Evolutionary conservation across 2,113 vertebrate species (phyloP), one percentile per base, ranked within the genome.

Genomic region (Anhinga rufa): DNA sequence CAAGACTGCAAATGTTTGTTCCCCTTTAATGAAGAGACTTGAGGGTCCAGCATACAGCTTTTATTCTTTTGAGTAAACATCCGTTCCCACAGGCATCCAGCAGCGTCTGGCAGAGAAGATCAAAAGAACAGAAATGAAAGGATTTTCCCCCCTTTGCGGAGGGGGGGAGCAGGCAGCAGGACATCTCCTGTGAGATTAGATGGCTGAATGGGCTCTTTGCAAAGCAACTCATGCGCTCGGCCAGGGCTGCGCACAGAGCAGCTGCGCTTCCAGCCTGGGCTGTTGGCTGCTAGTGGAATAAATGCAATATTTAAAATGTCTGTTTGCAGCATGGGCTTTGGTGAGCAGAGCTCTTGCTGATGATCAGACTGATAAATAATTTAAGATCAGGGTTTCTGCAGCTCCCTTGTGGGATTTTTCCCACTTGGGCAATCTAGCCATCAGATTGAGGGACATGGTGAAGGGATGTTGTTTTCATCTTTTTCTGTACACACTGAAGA

Each of bases 221-320:
- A 55, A 29, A 74, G 68, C 31, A 49, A 0, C 49, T 34, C 1
- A 0, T 81, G 65, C 0, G 0, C 64, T 62, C 1, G 0, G 34
- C 49, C 49, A 29, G 71, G 28, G 82, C 79, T 51, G 69, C 0
- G 0, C 3, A 1, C 3, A 3, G 51, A 54, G 54, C 0, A 0
- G 6, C 40, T 26, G 36, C 0, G 1, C 78, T 62, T 58, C 77
- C 87, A 84, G 64, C 55, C 64, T 14, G 46, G 24, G 26, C 48
- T 55, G 22, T 17, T 38, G 8, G 85, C 77, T 72, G 40, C 93
- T 57, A 14, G 6, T 68, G 75, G 46, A 57, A 60, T 21, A 36
- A 40, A 5, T 15, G 20, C 42, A 26, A 1, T 9, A 4, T 32
- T 86, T 46, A n/a, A 81, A 62, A 32, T 11, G 32, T 49, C 55